A percentile compares a stretch with the other conserved stretches of the same genome.
Evolutionary conservation across 64 coral and sea anemone species (phyloP).

Genomic region (Trachythela sp.): DNA sequence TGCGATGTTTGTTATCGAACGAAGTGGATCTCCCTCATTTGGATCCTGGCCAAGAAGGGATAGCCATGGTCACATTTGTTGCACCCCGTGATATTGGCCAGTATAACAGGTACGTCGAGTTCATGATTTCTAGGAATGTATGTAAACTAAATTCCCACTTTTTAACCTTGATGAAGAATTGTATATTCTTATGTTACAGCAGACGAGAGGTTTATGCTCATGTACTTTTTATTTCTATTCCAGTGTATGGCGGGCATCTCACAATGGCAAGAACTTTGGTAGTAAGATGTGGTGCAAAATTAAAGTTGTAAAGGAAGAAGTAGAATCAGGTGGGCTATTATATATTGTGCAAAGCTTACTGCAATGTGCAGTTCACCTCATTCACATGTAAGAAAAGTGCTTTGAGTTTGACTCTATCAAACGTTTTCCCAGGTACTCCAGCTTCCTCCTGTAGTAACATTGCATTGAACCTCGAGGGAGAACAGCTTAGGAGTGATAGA

Average conservation of each 20-base stretch:
- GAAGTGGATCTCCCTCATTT: slow-evolving; percentile 48
- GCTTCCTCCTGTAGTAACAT: no score
- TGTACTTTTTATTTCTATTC: background rate
- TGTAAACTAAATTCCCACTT: no score
- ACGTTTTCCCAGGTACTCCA: no score
- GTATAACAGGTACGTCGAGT: slow-evolving; percentile 78
- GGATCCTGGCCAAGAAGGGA: slow-evolving; percentile 55
- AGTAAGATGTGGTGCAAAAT: background rate
- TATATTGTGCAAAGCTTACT: background rate
- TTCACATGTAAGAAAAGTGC: no score
- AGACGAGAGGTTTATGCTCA: background rate
- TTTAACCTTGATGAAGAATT: no score
- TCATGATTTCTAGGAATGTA: no score
- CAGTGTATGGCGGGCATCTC: slow-evolving; percentile 1
- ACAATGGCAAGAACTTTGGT: background rate
- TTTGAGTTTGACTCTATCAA: no score
- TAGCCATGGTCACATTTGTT: slow-evolving; percentile 59
- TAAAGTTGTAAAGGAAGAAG: background rate
- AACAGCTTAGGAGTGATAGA: no score
- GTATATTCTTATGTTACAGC: no score
- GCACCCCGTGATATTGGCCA: slow-evolving; percentile 54
- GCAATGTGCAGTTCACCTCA: background rate
- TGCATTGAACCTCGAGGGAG: no score
- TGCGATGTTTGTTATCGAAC: background rate
- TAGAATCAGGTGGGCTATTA: background rate